phyloP scores from a whole-genome alignment of 1,140 invertebrate genomes.

The Leptestheria dahalacensis region DNA sequence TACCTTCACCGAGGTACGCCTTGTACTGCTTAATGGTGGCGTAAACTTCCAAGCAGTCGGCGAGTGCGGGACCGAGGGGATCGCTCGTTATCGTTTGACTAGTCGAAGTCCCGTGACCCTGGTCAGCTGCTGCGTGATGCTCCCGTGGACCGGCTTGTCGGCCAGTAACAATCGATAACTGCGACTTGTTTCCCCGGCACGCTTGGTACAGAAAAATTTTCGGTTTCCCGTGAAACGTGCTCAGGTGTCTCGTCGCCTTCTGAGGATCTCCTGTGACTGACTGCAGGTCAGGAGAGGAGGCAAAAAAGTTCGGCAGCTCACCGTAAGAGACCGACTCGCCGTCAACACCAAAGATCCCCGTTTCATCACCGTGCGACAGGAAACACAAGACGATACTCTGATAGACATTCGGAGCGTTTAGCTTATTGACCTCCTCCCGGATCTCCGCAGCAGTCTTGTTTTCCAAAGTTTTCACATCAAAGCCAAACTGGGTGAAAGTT shows the following conservation, averaged over 20 bases:
- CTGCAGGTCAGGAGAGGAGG: not conserved
- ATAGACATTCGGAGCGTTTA: not conserved
- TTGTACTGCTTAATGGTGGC: not conserved
- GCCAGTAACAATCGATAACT: too few relatives aligned
- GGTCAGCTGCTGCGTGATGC: too few relatives aligned
- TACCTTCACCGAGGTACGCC: not conserved
- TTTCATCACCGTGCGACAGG: not conserved
- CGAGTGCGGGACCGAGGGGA: too few relatives aligned
- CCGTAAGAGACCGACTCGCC: not conserved
- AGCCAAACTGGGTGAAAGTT: too few relatives aligned
- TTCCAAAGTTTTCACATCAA: not conserved
- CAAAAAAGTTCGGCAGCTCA: not conserved
- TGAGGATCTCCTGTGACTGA: too few relatives aligned
- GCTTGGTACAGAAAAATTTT: not conserved
- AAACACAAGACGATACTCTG: not conserved
- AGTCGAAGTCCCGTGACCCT: too few relatives aligned
- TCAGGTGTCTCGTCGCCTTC: not conserved
- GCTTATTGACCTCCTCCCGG: not conserved
- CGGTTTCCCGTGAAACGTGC: not conserved
- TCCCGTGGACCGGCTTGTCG: too few relatives aligned
- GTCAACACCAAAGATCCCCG: not conserved
- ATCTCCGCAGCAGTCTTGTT: not conserved
- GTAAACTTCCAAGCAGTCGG: not conserved
- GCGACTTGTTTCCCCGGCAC: not conserved
- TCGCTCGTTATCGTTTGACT: too few relatives aligned